phyloP scores from a whole-genome alignment of 2,797 vertebrate species.

The Limosa lapponica region DNA sequence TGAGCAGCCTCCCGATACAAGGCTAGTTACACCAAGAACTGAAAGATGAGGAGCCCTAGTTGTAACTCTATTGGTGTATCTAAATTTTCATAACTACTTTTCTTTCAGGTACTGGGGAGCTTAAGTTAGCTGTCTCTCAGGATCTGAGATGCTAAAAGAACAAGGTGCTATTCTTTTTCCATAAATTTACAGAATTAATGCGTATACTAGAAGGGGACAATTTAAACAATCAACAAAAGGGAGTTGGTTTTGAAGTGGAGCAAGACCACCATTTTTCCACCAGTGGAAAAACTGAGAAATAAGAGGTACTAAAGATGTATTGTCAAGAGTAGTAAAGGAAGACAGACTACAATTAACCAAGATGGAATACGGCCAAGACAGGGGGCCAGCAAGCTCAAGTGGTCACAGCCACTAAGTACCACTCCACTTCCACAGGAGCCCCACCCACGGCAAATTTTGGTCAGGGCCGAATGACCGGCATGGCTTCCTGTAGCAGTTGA shows the following conservation, averaged over 20 bases:
- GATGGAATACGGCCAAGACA: slow-evolving; percentile 13
- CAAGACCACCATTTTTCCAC: neutral
- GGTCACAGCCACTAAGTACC: neutral
- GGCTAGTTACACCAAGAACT: neutral
- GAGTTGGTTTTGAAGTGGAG: neutral
- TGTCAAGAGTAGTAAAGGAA: slow-evolving; percentile 6
- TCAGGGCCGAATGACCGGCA: neutral
- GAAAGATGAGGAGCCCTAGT: neutral
- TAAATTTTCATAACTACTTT: neutral
- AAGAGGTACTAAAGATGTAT: neutral
- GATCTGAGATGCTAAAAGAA: neutral
- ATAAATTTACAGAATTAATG: neutral
- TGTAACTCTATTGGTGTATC: neutral
- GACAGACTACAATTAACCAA: neutral
- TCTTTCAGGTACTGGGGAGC: neutral
- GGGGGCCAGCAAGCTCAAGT: neutral
- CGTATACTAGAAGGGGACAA: neutral
- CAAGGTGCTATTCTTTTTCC: neutral
- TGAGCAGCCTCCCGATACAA: neutral
- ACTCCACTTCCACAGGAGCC: neutral
- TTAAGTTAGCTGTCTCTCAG: neutral
- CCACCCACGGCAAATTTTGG: neutral
- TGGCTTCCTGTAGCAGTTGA: neutral
- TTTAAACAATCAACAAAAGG: neutral
- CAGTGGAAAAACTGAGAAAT: slow-evolving; percentile 7